Conservation (phyloP, 1,140 invertebrate genomes). For the Zophobas atratus region DNA sequence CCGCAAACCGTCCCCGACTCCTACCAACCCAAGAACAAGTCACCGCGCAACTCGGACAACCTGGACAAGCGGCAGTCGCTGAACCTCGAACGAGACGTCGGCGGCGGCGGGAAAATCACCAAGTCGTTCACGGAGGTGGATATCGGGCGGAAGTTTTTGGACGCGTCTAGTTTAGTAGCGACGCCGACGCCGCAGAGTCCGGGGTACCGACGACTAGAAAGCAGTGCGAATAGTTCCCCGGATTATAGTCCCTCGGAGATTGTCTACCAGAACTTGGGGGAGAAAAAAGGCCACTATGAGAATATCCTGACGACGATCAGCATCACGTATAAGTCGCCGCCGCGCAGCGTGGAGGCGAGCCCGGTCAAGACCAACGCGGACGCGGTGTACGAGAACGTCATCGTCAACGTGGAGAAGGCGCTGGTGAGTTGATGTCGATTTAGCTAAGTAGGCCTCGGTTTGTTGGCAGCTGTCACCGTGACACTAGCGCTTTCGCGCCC, state of each 20-base stretch:
- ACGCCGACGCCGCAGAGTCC: constrained; percentile 63
- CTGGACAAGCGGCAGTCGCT: constrained; percentile 62
- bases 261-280: constrained; percentile 54
- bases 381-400: constrained; percentile 72
- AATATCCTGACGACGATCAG: constrained; percentile 74
- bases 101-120: constrained; percentile 47
- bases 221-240: constrained; percentile 63
- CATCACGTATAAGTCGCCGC: constrained; percentile 77
- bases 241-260: constrained; percentile 56
- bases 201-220: constrained; percentile 62
- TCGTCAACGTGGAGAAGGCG: constrained; percentile 70
- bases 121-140: constrained; percentile 64
- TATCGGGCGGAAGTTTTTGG: constrained; percentile 54
- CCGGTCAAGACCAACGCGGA: constrained; percentile 60
- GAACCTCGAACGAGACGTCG: constrained; percentile 57
- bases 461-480: background rate
- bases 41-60: constrained; percentile 63
- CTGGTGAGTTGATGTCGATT: constrained; percentile 8
- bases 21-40: constrained; percentile 65
- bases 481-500: background rate
- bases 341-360: constrained; percentile 61
- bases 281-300: constrained; percentile 66
- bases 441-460: background rate
- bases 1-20: constrained; percentile 39
- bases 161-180: constrained; percentile 48